Evolutionary conservation across 2,888 invertebrate genomes (phyloP), one percentile per base, ranked within the genome.

Genomic region (Antheraea assamensis): DNA sequence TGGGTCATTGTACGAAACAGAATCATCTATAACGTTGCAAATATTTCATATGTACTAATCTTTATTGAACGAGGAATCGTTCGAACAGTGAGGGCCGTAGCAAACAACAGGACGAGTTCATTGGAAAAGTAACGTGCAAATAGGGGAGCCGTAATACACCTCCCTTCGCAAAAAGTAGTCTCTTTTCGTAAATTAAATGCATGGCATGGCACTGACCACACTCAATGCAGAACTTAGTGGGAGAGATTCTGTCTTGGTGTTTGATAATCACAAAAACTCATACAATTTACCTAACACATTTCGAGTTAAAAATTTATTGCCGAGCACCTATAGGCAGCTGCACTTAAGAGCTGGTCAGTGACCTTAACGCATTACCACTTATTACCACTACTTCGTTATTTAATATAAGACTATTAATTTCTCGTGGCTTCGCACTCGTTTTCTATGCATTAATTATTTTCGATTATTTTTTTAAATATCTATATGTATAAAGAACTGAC

Each of bases 101-200:
- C 68, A 68, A 68, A 68, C 68, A 68, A 90, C 90, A 83, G 81
- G n/a, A 76, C 78, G 77, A 80, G 87, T 86, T 86, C 90, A 90
- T 92, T 92, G 90, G n/a, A 89, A 91, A 89, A 91, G 92, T 90
- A 91, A 89, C 87, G 87, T 80, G 88, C 89, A 92, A 92, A 93
- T 87, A 92, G 87, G 92, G 92, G 90, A 85, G 82, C 27, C 61
- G 61, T 30, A 68, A 24, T 82, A 85, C 84, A 83, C 88, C n/a
- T n/a, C n/a, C 85, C 90, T 87, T 85, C 75, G 83, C 84, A 85
- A 89, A 90, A 90, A 87, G 85, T 86, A 85, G 81, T 81, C 87
- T 86, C 83, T 86, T 87, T 87, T 88, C 84, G 83, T 85, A 91
- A 89, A 88, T 88, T 80, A 81, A 83, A 84, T 82, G 77, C 77